Conservation (phyloP, 2,797 vertebrate genomes). For the Numenius phaeopus region DNA sequence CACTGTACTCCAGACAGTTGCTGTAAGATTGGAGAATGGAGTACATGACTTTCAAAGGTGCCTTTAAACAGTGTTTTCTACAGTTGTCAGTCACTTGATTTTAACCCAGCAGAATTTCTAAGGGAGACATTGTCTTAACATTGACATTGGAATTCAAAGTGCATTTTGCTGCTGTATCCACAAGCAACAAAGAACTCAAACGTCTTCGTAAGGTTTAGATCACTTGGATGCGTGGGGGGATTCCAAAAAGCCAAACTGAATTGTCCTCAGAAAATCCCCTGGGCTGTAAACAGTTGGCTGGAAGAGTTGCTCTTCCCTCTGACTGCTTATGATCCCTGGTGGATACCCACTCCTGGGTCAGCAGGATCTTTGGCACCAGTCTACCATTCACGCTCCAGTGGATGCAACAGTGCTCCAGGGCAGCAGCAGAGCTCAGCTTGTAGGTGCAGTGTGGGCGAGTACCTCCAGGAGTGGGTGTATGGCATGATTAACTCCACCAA, state of each 20-base stretch:
- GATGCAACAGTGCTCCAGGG: background rate
- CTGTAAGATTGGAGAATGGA: background rate
- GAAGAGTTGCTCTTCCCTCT: background rate
- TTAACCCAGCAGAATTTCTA: background rate
- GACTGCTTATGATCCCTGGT: no score
- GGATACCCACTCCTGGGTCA: background rate
- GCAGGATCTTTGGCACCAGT: background rate
- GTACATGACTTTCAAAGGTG: background rate
- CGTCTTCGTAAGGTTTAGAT: background rate
- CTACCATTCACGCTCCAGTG: background rate
- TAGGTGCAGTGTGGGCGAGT: no score
- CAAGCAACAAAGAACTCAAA: background rate
- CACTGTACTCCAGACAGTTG: background rate
- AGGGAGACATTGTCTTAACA: background rate
- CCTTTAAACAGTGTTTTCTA: background rate
- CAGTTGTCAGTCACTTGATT: background rate
- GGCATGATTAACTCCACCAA: background rate
- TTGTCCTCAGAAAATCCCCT: background rate
- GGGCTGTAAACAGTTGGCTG: background rate
- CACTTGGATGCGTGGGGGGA: background rate
- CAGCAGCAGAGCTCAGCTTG: rapidly evolving
- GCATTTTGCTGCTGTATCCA: background rate
- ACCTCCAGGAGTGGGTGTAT: background rate
- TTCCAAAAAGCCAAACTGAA: background rate
- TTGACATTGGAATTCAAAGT: background rate